Percentiles rank a stretch among this genome's conserved stretches.
Conservation (phyloP, 1,140 invertebrate species). For the Drosophila yakuba region DNA sequence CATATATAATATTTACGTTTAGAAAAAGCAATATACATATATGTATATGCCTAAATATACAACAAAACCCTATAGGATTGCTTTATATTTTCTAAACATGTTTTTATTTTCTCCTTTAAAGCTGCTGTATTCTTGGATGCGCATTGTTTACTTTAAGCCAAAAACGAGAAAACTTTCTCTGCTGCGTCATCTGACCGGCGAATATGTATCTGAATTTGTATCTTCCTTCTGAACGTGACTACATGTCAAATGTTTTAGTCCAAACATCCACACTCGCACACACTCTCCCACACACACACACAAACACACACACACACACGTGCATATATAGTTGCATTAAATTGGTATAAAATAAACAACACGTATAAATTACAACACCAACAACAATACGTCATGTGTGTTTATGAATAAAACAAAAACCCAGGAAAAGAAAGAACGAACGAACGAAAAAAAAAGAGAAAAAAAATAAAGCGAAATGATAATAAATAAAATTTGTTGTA, state of each 20-base stretch:
- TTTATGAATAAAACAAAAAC: constrained; percentile 68
- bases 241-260: constrained; percentile 54
- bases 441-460: background rate
- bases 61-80: background rate
- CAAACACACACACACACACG: constrained; percentile 12
- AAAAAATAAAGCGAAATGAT: constrained; percentile 30
- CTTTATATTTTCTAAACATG: background rate
- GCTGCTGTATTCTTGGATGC: background rate
- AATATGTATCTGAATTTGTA: constrained; percentile 16
- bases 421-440: constrained; percentile 11
- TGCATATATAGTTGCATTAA: constrained; percentile 68
- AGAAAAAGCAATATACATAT: too few species aligned
- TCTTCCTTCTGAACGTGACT: constrained; percentile 42
- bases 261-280: constrained; percentile 15
- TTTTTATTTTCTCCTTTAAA: background rate
- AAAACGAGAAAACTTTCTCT: constrained; percentile 5
- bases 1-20: too few species aligned
- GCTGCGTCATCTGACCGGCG: constrained; percentile 11
- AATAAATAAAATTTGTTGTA: constrained; percentile 49
- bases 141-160: constrained; percentile 7
- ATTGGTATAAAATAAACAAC: constrained; percentile 81
- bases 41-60: too few species aligned
- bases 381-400: constrained; percentile 37
- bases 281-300: background rate
- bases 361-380: constrained; percentile 75